Percentiles rank a stretch among this genome's conserved stretches.
Evolutionary conservation across 2,113 vertebrate species (phyloP).

Genomic region (Crotalus viridis): DNA sequence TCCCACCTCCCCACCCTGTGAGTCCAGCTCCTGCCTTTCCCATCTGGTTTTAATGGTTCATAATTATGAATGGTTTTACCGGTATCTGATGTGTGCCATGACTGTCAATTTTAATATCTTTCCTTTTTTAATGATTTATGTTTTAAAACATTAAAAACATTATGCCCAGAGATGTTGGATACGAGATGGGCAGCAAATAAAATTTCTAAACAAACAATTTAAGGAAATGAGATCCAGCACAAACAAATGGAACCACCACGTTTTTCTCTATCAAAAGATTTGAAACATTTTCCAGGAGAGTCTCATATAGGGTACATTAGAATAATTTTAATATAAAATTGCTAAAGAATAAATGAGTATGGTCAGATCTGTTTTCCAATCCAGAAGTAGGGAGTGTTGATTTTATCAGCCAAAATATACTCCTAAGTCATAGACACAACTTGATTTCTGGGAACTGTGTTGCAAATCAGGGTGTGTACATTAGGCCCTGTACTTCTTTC

Average conservation of each 20-base stretch:
- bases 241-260: neutral
- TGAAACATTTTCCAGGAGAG: too few species aligned
- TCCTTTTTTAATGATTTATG: too few species aligned
- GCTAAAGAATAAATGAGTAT: neutral
- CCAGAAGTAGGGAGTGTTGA: neutral
- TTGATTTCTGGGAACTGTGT: neutral
- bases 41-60: too few species aligned
- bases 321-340: neutral
- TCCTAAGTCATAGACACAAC: neutral
- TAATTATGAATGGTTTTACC: too few species aligned
- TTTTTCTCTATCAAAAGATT: neutral
- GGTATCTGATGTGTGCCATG: too few species aligned
- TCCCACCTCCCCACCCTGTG: too few species aligned
- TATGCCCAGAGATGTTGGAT: too few species aligned
- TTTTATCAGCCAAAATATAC: neutral
- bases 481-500: neutral
- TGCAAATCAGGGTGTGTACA: neutral
- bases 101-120: too few species aligned
- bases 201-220: neutral
- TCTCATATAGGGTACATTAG: neutral
- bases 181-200: too few species aligned
- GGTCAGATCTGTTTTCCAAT: neutral
- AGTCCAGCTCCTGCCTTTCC: too few species aligned
- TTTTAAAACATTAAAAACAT: too few species aligned
- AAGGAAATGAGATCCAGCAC: neutral